Evolutionary conservation across 2,888 invertebrate genomes (phyloP), one percentile per base, ranked within the genome.

Genomic region (Ichneumon xanthorius): DNA sequence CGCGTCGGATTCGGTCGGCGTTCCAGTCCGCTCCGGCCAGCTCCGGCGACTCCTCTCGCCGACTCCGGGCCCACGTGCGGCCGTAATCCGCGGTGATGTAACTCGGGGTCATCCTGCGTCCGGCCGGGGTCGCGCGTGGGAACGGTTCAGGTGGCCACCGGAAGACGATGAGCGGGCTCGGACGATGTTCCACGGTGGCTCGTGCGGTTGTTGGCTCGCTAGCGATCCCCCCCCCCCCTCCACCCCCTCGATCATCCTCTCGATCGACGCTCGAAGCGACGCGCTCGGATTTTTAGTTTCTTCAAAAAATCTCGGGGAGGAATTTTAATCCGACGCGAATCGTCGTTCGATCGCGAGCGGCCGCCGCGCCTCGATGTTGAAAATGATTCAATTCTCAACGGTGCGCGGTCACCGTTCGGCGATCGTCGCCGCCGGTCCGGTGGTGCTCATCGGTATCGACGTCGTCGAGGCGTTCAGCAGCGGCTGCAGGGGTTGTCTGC

Each of bases 381-480:
- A 22, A 73, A 61, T 70, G 82, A 80, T 83, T 83, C 82, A 82
- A 45, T 85, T 72, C 26, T 87, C 82, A 68, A 72, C 75, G 55
- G 77, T 80, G 81, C 65, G 86, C 88, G 92, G 92, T 93, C 92
- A 93, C 92, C 92, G 92, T 86, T 92, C 92, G 37, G 90, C 89
- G 81, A 91, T 85, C 65, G 90, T 76, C 14, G 88, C 82, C 7
- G 80, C 50, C 30, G 78, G 68, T 11, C 94, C 94, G 92, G 95
- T 94, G 94, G 94, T 67, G 80, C 82, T 80, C 71, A 83, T 85
- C 37, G 76, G 65, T 94, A 91, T 86, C 75, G 90, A 86, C 73
- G 96, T 94, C 87, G 95, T 92, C 88, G 97, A 96, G 90, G 97
- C 97, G 95, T 98, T 97, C 88, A 97, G 96, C 67, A 92, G 82